Base-by-base conservation (phyloP, 1,140 invertebrate species). In the Calephelis nemesis region DNA sequence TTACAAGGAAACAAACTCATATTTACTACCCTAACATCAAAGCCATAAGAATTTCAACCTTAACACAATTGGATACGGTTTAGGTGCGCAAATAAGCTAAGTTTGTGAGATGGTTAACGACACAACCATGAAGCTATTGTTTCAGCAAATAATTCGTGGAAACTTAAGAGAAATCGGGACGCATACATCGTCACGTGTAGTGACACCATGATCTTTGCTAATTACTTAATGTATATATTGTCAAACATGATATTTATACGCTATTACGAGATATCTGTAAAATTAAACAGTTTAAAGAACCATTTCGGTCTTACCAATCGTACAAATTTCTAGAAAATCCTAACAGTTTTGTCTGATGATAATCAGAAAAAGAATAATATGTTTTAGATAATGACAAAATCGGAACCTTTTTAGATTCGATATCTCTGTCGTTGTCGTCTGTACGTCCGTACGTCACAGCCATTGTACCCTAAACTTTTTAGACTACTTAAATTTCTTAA, bases 101-200 rank as follows among this genome's bases (percentile, higher is more conserved):
- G 50, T 63, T 65, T 58, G 64, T 74, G 76, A 75, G 67, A 74
- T 79, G 73, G 74, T 77, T 69, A 76, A 71, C 67, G 77, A 69
- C 74, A 80, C 76, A 84, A 83, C 84, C 79, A 82, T 80, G 74
- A 81, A 88, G 81, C 81, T 88, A 88, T 88, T 89, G 85, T 88
- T 88, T 89, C 81, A 88, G 84, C 83, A 91, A 91, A 90, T 89
- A 89, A 84, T 88, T 85, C 85, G 76, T 75, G 77, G 86, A 90
- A 88, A 81, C 80, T 81, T 83, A 72, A 72, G 84, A 83, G 86
- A 87, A 90, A 89, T 88, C 87, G 81, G 79, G 78, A 72, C 80
- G 69, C 78, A 78, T 71, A 82, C 80, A 85, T 85, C 82, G 77
- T 74, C 72, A 68, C 77, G 63, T 68, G 67, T 71, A 68, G 70